These are phyloP conservation scores for Enteromius thamalakanensis DNA, from an alignment of 2,797 vertebrate species.

Conservation along the genomic window DNA sequence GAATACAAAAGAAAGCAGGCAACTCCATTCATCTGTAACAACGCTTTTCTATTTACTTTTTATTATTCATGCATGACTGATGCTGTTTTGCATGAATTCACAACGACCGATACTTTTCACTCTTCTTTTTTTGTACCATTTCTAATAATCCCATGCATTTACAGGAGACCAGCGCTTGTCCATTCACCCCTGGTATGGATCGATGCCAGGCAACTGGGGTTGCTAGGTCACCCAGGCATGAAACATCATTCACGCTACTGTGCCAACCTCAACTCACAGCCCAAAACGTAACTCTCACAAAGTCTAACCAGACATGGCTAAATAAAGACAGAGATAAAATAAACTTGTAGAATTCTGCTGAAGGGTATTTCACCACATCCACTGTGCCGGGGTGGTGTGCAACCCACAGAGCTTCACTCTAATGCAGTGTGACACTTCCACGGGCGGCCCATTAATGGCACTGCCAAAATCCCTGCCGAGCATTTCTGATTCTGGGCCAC, in stretches of 20 bases:
- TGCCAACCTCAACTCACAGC: not conserved
- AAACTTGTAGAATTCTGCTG: not conserved
- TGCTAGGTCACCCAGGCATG: conserved; percentile 26
- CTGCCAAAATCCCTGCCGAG: conserved; percentile 15
- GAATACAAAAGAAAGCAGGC: conserved; percentile 1
- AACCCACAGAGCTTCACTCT: conserved; percentile 29
- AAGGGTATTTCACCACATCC: conserved; percentile 16
- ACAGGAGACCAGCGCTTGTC: not conserved
- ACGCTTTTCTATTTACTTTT: conserved; percentile 14
- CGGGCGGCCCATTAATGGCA: conserved; percentile 25
- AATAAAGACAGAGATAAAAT: not conserved
- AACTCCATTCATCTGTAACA: conserved; percentile 20
- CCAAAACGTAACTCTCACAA: not conserved
- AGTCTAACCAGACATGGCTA: not conserved
- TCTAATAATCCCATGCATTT: not conserved
- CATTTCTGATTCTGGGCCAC: conserved; percentile 39
- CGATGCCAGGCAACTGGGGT: conserved; percentile 13
- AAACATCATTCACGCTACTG: conserved; percentile 24
- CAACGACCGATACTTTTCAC: not conserved
- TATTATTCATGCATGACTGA: conserved; percentile 12
- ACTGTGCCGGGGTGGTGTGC: conserved; percentile 4
- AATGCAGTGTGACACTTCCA: conserved; percentile 50
- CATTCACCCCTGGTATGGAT: conserved; percentile 23
- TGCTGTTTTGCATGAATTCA: conserved; percentile 33
- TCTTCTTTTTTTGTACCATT: not conserved